Evolutionary conservation across 1,140 invertebrate species (phyloP), one percentile per base, ranked within the genome.

Genomic region (Phenacoccus solenopsis): DNA sequence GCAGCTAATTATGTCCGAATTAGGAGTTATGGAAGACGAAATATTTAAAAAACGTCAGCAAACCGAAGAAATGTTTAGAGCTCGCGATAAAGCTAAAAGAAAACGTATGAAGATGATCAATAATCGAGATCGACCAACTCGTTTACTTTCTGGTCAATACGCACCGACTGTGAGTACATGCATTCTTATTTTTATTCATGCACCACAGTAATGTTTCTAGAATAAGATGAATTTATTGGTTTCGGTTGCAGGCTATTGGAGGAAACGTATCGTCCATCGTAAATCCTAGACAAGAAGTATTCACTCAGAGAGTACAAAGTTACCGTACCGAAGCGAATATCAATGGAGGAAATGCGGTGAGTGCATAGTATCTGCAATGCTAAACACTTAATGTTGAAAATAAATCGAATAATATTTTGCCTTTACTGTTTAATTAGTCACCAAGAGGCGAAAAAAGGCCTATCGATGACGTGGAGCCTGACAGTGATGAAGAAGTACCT

Each of bases 1-100:
- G 24, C 94, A 99, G 80, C 78, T 96, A 70, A 98, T 99, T 25
- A 88, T 99, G 88, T 84, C 85, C 61, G 93, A 97, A 78, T 81
- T 99, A 28, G 98, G 97, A 1, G 85, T 90, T 78, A 88, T 89
- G 2, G 98, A 99, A 79, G 98, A 99, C 83, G 91, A 97, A 80
- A 99, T 99, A 75, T 99, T 99, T 78, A 93, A 91, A 77, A 90
- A 88, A 69, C 79, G 93, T 16, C 93, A 98, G 80, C 83, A 90
- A 73, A 90, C 87, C 74, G 96, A 98, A 78, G 77, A 92, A 69
- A 82, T 85, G 72, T 94, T 90, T 77, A 88, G 88, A 74, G 85
- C 86, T 24, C 82, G 91, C 30, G 86, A 94, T 70, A 93, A 90
- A 76, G 84, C 85, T 22, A 86, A 85, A 73, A 86, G 84, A 73